Conservation (phyloP, 1,140 invertebrate genomes). For the Trichomalopsis sarcophagae region DNA sequence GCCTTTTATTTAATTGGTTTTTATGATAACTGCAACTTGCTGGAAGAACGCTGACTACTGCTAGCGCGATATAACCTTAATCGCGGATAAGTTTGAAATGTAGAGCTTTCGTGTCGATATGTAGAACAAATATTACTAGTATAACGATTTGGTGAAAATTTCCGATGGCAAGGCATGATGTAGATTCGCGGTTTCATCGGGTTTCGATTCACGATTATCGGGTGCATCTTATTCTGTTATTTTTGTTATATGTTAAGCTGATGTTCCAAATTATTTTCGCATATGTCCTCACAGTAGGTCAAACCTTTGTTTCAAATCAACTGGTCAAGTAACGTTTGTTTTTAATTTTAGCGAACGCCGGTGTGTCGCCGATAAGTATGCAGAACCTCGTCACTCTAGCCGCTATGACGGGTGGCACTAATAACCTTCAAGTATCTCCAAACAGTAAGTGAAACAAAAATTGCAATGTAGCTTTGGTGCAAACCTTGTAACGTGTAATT, state of each 20-base stretch:
- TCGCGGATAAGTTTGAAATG: not conserved
- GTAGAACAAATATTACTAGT: too few relatives aligned
- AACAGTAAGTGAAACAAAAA: conserved; percentile 72
- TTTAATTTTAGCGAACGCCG: conserved; percentile 72
- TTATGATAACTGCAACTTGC: not conserved
- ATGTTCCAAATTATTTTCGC: not conserved
- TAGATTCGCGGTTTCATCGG: too few relatives aligned
- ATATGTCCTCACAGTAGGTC: conserved; percentile 15
- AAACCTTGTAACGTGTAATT: not conserved
- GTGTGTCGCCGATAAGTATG: conserved; percentile 87
- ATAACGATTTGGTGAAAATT: not conserved
- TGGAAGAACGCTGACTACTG: not conserved
- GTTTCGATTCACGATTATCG: too few relatives aligned
- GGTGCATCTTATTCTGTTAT: too few relatives aligned
- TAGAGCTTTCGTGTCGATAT: too few relatives aligned
- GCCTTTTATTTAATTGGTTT: conserved; percentile 26
- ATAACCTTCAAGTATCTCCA: conserved; percentile 77
- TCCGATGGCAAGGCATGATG: not conserved
- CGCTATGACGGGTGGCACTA: conserved; percentile 83
- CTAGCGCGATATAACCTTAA: not conserved
- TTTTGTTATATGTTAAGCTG: too few relatives aligned
- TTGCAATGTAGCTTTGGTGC: not conserved
- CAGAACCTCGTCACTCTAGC: conserved; percentile 93
- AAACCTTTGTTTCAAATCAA: not conserved
- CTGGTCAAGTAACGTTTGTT: not conserved